Percentiles rank a stretch among this genome's conserved stretches.
Evolutionary conservation across 2,888 invertebrate species (phyloP).

Genomic region (Asteroscopus sphinx): DNA sequence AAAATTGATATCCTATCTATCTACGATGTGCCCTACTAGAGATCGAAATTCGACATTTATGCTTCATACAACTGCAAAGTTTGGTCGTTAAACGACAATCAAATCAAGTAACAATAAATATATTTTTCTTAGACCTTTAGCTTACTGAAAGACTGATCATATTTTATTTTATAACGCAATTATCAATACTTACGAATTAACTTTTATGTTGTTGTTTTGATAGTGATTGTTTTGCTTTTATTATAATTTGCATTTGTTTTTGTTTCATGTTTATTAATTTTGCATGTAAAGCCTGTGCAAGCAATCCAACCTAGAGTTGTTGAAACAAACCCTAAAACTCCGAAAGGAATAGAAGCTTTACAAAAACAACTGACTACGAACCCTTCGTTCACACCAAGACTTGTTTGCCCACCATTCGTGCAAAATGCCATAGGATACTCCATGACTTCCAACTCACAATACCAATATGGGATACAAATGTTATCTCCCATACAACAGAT

Average conservation of each 20-base stretch:
- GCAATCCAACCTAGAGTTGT: slow-evolving; percentile 88
- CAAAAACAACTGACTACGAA: slow-evolving; percentile 87
- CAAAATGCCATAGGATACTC: slow-evolving; percentile 78
- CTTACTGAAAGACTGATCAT: slow-evolving; percentile 27
- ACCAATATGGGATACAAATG: slow-evolving; percentile 78
- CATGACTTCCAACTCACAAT: slow-evolving; percentile 70
- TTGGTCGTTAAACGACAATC: no score
- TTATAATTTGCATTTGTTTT: slow-evolving; percentile 81
- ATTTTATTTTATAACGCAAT: slow-evolving; percentile 6
- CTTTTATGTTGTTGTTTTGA: slow-evolving; percentile 29
- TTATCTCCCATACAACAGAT: slow-evolving; percentile 84
- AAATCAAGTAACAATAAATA: no score
- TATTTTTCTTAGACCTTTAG: neutral
- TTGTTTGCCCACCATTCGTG: slow-evolving; percentile 85
- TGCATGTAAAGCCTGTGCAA: slow-evolving; percentile 88
- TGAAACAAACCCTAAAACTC: slow-evolving; percentile 76
- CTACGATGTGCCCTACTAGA: no score
- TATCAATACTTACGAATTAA: slow-evolving; percentile 30
- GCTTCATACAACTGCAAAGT: no score
- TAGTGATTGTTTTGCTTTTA: slow-evolving; percentile 62
- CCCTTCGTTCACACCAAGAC: slow-evolving; percentile 85
- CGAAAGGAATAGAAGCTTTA: slow-evolving; percentile 79
- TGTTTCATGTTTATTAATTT: slow-evolving; percentile 78
- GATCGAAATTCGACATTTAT: no score
- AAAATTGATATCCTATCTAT: no score